Evolutionary conservation across 2,797 vertebrate species (phyloP).

Genomic region (Triplophysa bombifrons): DNA sequence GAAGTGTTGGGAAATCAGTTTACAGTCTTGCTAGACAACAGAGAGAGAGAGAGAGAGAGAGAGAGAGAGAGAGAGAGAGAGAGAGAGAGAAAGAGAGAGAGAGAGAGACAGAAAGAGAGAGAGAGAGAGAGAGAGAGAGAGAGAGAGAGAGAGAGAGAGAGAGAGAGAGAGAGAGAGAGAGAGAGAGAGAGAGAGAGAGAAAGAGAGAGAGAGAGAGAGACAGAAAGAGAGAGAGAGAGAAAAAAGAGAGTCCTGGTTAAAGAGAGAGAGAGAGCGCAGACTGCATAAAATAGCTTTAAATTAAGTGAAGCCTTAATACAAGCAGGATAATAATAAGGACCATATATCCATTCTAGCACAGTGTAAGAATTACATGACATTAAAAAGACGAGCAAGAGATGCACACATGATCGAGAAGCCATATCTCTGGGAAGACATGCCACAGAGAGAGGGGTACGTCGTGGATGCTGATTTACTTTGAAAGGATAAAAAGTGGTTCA

Average conservation of each 20-base stretch:
- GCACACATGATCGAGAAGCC: constrained; percentile 20
- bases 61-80: not conserved
- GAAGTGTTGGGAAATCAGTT: constrained; percentile 28
- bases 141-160: constrained; percentile 9
- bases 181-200: constrained; percentile 2
- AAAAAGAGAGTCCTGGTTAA: not conserved
- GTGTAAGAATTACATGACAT: constrained; percentile 27
- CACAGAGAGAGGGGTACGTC: constrained; percentile 12
- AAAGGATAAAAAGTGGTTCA: constrained; percentile 55
- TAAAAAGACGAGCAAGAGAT: constrained; percentile 36
- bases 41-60: constrained; percentile 1
- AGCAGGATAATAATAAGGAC: not conserved
- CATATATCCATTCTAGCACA: constrained; percentile 26
- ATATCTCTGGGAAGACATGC: constrained; percentile 37
- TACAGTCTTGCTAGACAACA: not conserved
- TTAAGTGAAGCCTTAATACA: constrained; percentile 28
- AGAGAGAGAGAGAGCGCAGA: constrained; percentile 18
- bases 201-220: constrained; percentile 2
- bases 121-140: constrained; percentile 6
- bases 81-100: constrained; percentile 1
- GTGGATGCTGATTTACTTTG: constrained; percentile 30
- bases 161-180: not conserved
- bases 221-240: not conserved
- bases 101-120: not conserved
- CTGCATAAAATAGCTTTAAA: constrained; percentile 21